A percentile compares a stretch with the other conserved stretches of the same genome.
Evolutionary conservation across 2,113 vertebrate species (phyloP).

Genomic region (Xyrauchen texanus): DNA sequence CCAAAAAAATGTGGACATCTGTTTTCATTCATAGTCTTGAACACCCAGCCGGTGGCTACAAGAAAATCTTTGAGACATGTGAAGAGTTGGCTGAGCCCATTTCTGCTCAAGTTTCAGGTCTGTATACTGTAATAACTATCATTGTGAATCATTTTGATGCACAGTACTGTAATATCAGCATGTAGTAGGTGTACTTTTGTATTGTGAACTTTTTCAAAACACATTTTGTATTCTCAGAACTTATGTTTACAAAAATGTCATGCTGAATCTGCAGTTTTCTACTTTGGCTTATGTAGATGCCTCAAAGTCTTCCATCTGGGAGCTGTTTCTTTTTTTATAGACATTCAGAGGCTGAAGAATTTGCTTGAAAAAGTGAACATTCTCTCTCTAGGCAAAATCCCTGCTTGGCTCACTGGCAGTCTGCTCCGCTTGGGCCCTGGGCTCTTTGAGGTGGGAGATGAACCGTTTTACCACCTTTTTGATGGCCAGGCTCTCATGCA

Average conservation of each 20-base stretch:
- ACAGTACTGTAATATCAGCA: too few relatives aligned
- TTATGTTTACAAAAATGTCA: too few relatives aligned
- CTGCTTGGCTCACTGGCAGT: conserved; percentile 81
- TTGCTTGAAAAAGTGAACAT: neutral
- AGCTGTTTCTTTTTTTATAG: neutral
- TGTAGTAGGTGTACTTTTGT: too few relatives aligned
- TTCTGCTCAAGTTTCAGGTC: conserved; percentile 79
- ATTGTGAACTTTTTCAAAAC: too few relatives aligned
- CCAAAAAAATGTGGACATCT: conserved; percentile 3
- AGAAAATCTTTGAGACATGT: conserved; percentile 83
- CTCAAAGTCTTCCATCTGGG: too few relatives aligned
- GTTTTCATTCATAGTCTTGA: conserved; percentile 74
- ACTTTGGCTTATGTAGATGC: too few relatives aligned
- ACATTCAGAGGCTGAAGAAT: neutral
- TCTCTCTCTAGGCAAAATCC: conserved; percentile 74
- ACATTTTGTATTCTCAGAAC: too few relatives aligned
- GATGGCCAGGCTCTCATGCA: conserved; percentile 87
- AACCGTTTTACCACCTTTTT: conserved; percentile 84
- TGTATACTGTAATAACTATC: conserved; percentile 27
- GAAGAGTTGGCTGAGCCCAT: conserved; percentile 81
- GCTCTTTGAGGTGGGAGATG: conserved; percentile 81
- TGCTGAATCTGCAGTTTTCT: too few relatives aligned
- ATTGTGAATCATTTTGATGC: neutral
- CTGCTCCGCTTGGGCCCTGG: conserved; percentile 84
- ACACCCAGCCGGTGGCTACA: conserved; percentile 85